A percentile compares a stretch with the other conserved stretches of the same genome.
These are phyloP conservation scores for Hemitrygon akajei DNA, from an alignment of 2,797 vertebrate genomes.

Conservation along the genomic window DNA sequence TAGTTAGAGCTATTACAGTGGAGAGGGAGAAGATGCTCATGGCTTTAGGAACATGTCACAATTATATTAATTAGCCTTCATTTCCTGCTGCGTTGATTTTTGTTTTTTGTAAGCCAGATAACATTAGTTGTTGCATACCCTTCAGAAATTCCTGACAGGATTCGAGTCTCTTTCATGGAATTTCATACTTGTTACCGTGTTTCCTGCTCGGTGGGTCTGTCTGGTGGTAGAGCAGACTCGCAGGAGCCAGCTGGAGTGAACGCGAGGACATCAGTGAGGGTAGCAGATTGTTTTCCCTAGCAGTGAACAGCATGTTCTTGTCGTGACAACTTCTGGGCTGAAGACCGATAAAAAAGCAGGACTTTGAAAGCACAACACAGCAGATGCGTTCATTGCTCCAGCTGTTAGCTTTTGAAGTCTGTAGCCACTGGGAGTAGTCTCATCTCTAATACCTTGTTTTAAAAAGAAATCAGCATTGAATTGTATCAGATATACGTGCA, in stretches of 20 bases:
- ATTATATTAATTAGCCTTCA: conserved; percentile 52
- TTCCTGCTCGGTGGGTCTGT: conserved; percentile 20
- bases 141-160: conserved; percentile 44
- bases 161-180: conserved; percentile 32
- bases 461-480: background rate
- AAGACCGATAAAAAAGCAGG: conserved; percentile 24
- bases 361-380: conserved; percentile 33
- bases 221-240: conserved; percentile 30
- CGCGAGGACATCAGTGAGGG: conserved; percentile 13
- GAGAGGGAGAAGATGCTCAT: conserved; percentile 42
- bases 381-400: conserved; percentile 26
- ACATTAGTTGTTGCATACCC: conserved; percentile 44
- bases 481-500: background rate
- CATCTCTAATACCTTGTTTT: background rate
- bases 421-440: background rate
- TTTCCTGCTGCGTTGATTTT: conserved; percentile 45
- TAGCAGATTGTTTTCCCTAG: conserved; percentile 34
- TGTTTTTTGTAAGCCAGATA: conserved; percentile 44
- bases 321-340: conserved; percentile 30
- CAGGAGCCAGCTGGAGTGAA: conserved; percentile 37
- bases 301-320: conserved; percentile 37
- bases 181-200: conserved; percentile 14
- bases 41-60: conserved; percentile 49
- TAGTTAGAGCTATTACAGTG: background rate
- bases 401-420: conserved; percentile 31